Evolutionary conservation across 2,797 vertebrate genomes (phyloP).

Genomic region (Chromis chromis): DNA sequence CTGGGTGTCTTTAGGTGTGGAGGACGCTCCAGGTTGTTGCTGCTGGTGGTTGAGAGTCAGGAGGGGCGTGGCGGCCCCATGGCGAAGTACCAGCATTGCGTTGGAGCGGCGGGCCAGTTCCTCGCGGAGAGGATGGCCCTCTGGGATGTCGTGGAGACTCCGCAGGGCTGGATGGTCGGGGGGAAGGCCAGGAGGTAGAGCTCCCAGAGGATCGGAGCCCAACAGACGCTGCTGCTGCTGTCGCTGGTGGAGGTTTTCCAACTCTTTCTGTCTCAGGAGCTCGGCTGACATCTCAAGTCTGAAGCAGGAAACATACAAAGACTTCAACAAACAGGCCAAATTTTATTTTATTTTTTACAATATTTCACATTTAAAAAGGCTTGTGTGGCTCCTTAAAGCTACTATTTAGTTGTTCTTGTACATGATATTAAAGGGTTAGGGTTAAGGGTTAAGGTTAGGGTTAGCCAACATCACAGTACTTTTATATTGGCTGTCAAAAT

Average conservation of each 20-base stretch:
- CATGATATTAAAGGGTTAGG: background rate
- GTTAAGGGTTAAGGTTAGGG: no score
- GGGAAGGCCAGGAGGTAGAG: slow-evolving; percentile 86
- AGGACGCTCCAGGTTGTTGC: slow-evolving; percentile 69
- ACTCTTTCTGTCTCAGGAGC: slow-evolving; percentile 94
- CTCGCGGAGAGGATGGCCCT: slow-evolving; percentile 90
- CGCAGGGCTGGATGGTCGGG: slow-evolving; percentile 91
- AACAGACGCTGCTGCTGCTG: slow-evolving; percentile 87
- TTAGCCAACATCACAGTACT: background rate
- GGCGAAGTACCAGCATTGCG: slow-evolving; percentile 93
- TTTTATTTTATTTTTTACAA: no score
- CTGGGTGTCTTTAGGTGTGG: slow-evolving; percentile 74
- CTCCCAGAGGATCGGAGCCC: slow-evolving; percentile 85
- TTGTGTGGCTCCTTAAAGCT: background rate
- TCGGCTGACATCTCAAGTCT: slow-evolving; percentile 97
- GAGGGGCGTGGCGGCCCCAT: slow-evolving; percentile 87
- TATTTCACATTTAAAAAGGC: background rate
- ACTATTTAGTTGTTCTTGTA: background rate
- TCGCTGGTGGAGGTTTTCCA: slow-evolving; percentile 90
- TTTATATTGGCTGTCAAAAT: background rate
- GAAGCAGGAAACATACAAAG: slow-evolving; percentile 20
- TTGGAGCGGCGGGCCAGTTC: slow-evolving; percentile 89
- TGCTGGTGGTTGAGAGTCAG: slow-evolving; percentile 87
- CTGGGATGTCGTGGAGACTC: slow-evolving; percentile 90
- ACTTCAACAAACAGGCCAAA: slow-evolving; percentile 3